phyloP scores from a whole-genome alignment of 2,113 vertebrate species.

The Colaptes auratus region DNA sequence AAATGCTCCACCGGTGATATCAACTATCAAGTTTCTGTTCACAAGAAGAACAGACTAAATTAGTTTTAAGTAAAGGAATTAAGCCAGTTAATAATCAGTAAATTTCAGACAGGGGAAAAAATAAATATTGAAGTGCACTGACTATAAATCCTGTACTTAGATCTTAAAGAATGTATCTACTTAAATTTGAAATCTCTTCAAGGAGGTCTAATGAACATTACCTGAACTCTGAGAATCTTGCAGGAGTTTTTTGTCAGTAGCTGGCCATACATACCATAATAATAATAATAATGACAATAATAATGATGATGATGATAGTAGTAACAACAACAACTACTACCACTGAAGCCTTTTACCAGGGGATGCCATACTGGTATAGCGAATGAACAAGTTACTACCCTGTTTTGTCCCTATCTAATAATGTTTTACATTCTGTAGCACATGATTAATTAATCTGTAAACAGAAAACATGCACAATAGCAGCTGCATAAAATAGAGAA shows the following conservation, averaged over 20 bases:
- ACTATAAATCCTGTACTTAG: not conserved
- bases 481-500: not conserved
- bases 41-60: not conserved
- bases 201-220: not conserved
- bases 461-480: not conserved
- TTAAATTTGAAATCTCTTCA: not conserved
- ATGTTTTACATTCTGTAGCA: not conserved
- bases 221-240: not conserved
- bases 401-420: not conserved
- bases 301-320: not conserved
- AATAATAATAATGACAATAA: not conserved
- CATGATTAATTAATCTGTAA: not conserved
- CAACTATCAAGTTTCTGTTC: slow-evolving; percentile 79
- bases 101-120: fast-evolving
- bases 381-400: not conserved
- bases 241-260: not conserved
- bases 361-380: not conserved
- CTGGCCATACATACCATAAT: not conserved
- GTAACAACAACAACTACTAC: not conserved
- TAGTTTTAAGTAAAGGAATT: not conserved
- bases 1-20: slow-evolving; percentile 69
- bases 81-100: not conserved
- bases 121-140: not conserved
- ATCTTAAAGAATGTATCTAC: not conserved
- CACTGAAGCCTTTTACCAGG: not conserved